These are phyloP conservation scores for Zophobas morio DNA, from an alignment of 1,140 invertebrate genomes.

Conservation along the genomic window DNA sequence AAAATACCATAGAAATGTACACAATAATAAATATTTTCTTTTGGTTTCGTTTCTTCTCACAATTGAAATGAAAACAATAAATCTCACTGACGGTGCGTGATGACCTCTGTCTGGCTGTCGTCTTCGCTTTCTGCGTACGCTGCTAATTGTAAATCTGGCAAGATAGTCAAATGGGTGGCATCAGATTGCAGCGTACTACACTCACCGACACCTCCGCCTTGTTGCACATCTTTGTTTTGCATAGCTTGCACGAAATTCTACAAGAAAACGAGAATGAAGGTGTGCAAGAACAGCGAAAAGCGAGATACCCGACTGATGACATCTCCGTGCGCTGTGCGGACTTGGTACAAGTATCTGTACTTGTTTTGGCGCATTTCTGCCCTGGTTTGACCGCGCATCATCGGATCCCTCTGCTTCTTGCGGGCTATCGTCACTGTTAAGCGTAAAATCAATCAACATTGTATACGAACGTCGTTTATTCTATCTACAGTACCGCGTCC, in stretches of 20 bases:
- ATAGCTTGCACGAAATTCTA: conserved; percentile 87
- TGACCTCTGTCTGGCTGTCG: conserved; percentile 63
- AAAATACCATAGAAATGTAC: neutral
- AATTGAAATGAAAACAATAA: neutral
- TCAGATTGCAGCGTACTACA: conserved; percentile 84
- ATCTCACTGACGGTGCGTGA: conserved; percentile 23
- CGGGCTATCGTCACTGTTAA: conserved; percentile 61
- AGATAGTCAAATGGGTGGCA: conserved; percentile 79
- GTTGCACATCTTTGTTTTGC: conserved; percentile 75
- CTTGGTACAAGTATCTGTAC: conserved; percentile 91
- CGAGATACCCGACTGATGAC: conserved; percentile 85
- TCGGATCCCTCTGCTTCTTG: conserved; percentile 63
- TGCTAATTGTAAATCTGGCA: conserved; percentile 70
- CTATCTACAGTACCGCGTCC: no score
- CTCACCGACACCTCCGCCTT: conserved; percentile 72
- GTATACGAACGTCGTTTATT: no score
- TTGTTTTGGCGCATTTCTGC: conserved; percentile 86
- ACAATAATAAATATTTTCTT: neutral
- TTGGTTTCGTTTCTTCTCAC: neutral
- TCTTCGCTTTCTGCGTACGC: conserved; percentile 69
- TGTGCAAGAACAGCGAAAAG: neutral
- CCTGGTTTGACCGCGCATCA: conserved; percentile 72
- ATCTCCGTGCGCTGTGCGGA: conserved; percentile 89
- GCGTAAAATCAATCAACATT: neutral
- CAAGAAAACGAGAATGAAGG: conserved; percentile 49